A percentile compares a stretch with the other conserved stretches of the same genome.
Evolutionary conservation across 2,888 invertebrate genomes (phyloP).

Genomic region (Sphecodes monilicornis): DNA sequence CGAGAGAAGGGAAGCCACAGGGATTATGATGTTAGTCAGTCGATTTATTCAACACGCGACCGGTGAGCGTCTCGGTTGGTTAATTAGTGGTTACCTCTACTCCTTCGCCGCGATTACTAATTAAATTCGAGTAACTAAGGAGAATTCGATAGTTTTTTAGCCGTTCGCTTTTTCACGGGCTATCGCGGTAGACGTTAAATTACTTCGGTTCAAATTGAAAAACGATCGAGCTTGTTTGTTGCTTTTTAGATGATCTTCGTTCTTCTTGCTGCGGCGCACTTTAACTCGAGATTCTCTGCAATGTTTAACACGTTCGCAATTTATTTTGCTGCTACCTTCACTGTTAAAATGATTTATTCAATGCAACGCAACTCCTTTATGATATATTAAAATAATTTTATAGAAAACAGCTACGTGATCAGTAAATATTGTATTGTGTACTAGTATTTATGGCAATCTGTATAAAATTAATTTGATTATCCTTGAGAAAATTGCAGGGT

Average conservation of each 20-base stretch:
- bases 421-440: not conserved
- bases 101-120: conserved; percentile 32
- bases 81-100: conserved; percentile 38
- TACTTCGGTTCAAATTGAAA: not conserved
- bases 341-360: not conserved
- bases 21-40: conserved; percentile 47
- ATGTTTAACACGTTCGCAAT: not conserved
- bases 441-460: not conserved
- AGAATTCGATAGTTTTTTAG: conserved; percentile 4
- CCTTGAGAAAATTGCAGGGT: not conserved
- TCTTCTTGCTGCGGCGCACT: not conserved
- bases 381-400: not conserved
- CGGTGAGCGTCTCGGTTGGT: conserved; percentile 6
- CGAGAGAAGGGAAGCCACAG: not conserved
- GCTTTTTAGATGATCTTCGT: not conserved
- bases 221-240: not conserved
- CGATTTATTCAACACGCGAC: conserved; percentile 52
- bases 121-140: conserved; percentile 28
- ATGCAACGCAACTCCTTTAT: not conserved
- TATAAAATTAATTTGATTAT: too few relatives aligned
- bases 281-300: not conserved
- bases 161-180: not conserved
- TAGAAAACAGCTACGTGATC: not conserved
- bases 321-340: not conserved
- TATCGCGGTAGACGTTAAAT: not conserved